Conservation (phyloP, 2,888 invertebrate genomes). For the Melitaea athalia region DNA sequence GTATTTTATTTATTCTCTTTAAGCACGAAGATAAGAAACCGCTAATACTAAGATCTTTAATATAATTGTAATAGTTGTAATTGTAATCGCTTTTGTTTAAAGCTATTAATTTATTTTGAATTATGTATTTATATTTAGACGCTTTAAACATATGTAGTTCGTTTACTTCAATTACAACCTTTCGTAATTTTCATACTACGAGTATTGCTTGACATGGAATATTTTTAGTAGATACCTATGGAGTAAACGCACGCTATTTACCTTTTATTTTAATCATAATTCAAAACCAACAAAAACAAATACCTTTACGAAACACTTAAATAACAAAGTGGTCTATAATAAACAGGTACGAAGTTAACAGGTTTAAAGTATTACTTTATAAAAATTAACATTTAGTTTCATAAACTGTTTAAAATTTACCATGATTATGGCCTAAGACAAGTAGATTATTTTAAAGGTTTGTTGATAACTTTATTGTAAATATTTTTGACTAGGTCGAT, state of each 20-base stretch:
- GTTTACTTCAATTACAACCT: constrained; percentile 15
- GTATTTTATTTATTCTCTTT: constrained; percentile 10
- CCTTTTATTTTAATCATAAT: no score
- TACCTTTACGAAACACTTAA: not conserved
- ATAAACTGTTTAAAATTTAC: no score
- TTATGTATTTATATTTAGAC: constrained; percentile 24
- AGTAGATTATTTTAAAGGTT: no score
- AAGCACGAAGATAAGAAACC: constrained; percentile 7
- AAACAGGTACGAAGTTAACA: no score
- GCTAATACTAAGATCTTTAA: constrained; percentile 5
- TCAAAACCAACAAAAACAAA: not conserved
- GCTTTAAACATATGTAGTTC: constrained; percentile 20
- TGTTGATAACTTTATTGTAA: no score
- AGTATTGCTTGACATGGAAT: not conserved
- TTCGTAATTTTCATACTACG: constrained; percentile 10
- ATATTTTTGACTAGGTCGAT: not conserved
- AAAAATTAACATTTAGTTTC: no score
- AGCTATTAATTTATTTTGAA: constrained; percentile 25
- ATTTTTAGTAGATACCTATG: constrained; percentile 4
- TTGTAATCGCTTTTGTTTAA: constrained; percentile 19
- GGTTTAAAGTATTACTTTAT: no score
- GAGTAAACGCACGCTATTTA: not conserved
- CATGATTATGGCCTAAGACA: no score
- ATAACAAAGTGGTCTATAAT: no score
- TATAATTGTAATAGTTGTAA: not conserved